A percentile compares a stretch with the other conserved stretches of the same genome.
Evolutionary conservation across 1,140 invertebrate species (phyloP).

Genomic region (Magallana angulata): DNA sequence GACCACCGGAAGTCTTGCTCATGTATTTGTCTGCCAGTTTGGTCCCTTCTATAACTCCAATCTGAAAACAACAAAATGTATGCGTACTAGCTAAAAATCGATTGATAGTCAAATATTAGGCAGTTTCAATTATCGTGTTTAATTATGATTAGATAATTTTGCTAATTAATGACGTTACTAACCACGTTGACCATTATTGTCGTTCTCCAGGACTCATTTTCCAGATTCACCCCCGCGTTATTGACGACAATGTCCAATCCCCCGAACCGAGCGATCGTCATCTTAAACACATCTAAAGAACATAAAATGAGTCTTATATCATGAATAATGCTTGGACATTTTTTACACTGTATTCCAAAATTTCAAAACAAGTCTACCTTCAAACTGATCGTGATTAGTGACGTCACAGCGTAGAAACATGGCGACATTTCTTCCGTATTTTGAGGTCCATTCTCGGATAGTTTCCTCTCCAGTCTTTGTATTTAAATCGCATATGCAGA

Average conservation of each 20-base stretch:
- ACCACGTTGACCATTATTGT: conserved; percentile 68
- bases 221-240: conserved; percentile 67
- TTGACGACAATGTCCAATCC: conserved; percentile 71
- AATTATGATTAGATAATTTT: too few species aligned
- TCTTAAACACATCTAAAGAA: conserved; percentile 64
- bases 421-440: conserved; percentile 83
- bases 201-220: conserved; percentile 55
- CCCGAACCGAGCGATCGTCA: conserved; percentile 60
- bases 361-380: conserved; percentile 78
- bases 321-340: too few species aligned
- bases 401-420: conserved; percentile 87
- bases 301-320: too few species aligned
- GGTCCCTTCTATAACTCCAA: conserved; percentile 63
- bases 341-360: background rate
- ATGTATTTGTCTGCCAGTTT: conserved; percentile 58
- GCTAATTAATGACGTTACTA: too few species aligned
- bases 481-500: conserved; percentile 65
- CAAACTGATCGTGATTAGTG: conserved; percentile 87
- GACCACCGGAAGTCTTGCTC: conserved; percentile 58
- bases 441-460: conserved; percentile 49
- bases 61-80: conserved; percentile 53
- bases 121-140: too few species aligned
- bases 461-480: conserved; percentile 51
- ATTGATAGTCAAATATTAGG: too few species aligned
- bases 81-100: too few species aligned